phyloP scores from a whole-genome alignment of 2,797 vertebrate species.

The Simalia tracyae region DNA sequence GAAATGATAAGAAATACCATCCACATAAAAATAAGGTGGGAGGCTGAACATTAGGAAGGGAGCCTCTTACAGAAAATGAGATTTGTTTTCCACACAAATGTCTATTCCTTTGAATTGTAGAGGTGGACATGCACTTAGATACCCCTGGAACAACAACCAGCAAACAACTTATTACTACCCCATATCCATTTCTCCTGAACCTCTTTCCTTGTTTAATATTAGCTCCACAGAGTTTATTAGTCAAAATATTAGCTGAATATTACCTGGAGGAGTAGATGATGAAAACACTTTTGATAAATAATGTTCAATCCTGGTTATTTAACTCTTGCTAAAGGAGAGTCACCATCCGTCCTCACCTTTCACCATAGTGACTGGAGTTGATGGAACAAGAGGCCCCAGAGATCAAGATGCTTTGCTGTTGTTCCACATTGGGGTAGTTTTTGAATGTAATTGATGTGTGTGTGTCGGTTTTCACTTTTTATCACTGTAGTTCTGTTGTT shows the following conservation, averaged over 20 bases:
- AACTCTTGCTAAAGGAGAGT: neutral
- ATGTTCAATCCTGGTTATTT: neutral
- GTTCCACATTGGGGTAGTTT: neutral
- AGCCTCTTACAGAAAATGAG: neutral
- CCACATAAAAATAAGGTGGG: neutral
- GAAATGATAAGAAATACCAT: conserved; percentile 5
- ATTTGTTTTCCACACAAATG: neutral
- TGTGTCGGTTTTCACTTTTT: neutral
- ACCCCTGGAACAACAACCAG: neutral
- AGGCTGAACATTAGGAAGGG: neutral
- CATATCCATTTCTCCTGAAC: neutral
- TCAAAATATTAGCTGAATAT: neutral
- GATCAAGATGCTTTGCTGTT: neutral
- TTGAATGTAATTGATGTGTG: neutral
- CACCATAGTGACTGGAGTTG: neutral
- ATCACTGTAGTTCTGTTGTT: neutral
- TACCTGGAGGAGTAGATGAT: neutral
- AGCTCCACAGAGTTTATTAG: neutral
- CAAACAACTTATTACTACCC: neutral
- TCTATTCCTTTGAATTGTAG: neutral
- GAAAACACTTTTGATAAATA: neutral
- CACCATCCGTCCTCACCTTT: neutral
- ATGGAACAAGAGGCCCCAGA: neutral
- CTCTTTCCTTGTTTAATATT: neutral
- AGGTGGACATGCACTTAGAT: too few species aligned